Conservation (phyloP, 2,888 invertebrate genomes). For the Orthonevra nobilis region DNA sequence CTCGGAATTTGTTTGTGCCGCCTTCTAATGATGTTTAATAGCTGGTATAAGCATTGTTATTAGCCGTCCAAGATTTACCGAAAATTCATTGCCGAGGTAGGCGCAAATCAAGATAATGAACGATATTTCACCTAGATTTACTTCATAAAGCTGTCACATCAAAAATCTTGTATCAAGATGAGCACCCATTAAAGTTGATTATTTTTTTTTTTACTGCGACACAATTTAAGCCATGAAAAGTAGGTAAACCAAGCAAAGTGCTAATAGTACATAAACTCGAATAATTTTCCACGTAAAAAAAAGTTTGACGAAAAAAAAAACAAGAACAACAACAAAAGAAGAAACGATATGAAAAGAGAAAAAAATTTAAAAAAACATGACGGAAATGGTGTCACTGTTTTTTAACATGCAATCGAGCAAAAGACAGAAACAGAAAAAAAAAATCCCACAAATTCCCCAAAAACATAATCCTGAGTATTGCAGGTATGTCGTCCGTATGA, state of each 20-base stretch:
- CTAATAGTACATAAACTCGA: conserved; percentile 25
- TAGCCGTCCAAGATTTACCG: neutral
- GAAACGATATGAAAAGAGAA: neutral
- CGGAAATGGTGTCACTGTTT: conserved; percentile 15
- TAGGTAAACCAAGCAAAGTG: conserved; percentile 34
- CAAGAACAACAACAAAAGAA: neutral
- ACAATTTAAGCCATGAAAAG: conserved; percentile 27
- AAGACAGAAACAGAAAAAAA: neutral
- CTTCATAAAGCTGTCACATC: conserved; percentile 31
- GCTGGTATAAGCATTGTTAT: no score
- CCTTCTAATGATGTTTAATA: no score
- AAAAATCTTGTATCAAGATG: conserved; percentile 27
- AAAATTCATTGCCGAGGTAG: conserved; percentile 5
- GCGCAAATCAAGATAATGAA: conserved; percentile 32
- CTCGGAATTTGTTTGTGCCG: no score
- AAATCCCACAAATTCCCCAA: neutral
- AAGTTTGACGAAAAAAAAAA: conserved; percentile 1
- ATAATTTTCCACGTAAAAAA: conserved; percentile 4
- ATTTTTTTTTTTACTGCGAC: conserved; percentile 12
- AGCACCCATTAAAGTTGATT: conserved; percentile 11
- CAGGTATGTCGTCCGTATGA: neutral
- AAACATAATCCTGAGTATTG: neutral
- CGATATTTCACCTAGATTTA: conserved; percentile 34
- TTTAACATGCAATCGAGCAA: neutral
- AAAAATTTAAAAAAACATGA: neutral